Evolutionary conservation across 1,140 invertebrate species (phyloP).

Genomic region (Scaptomyza graminum): DNA sequence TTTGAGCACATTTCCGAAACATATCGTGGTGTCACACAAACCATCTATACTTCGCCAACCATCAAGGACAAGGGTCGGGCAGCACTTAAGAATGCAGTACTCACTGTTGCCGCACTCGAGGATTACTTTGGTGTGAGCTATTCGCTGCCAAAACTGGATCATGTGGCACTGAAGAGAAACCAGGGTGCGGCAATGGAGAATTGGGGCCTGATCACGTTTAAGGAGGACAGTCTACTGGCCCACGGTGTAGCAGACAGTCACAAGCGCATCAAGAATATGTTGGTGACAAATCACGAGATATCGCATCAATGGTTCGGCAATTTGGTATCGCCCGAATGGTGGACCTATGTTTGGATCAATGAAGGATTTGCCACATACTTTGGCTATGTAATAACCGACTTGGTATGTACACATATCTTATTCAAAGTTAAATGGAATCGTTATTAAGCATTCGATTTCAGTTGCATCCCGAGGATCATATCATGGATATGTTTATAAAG

Average conservation of each 20-base stretch:
- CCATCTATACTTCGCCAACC: conserved; percentile 87
- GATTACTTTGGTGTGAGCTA: conserved; percentile 85
- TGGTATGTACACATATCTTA: conserved; percentile 46
- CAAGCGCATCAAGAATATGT: conserved; percentile 47
- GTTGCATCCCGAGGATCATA: conserved; percentile 87
- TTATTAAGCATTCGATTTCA: conserved; percentile 43
- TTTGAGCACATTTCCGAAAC: conserved; percentile 79
- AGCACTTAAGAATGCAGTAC: conserved; percentile 85
- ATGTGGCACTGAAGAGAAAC: conserved; percentile 91
- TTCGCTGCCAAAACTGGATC: conserved; percentile 86
- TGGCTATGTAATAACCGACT: conserved; percentile 86
- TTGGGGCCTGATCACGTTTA: conserved; percentile 92
- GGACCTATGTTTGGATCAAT: conserved; percentile 84
- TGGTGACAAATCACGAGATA: conserved; percentile 86
- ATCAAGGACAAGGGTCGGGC: conserved; percentile 85
- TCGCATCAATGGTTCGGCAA: conserved; percentile 90
- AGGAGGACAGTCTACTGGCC: conserved; percentile 75
- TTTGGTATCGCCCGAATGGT: conserved; percentile 86
- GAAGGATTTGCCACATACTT: conserved; percentile 89
- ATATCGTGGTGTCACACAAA: conserved; percentile 81
- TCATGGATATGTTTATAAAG: conserved; percentile 91
- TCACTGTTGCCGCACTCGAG: conserved; percentile 85
- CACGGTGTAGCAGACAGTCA: conserved; percentile 11
- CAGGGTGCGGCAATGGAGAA: conserved; percentile 93
- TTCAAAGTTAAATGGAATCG: conserved; percentile 84